Evolutionary conservation across 2,113 vertebrate species (phyloP).

Genomic region (Leiothrix lutea): DNA sequence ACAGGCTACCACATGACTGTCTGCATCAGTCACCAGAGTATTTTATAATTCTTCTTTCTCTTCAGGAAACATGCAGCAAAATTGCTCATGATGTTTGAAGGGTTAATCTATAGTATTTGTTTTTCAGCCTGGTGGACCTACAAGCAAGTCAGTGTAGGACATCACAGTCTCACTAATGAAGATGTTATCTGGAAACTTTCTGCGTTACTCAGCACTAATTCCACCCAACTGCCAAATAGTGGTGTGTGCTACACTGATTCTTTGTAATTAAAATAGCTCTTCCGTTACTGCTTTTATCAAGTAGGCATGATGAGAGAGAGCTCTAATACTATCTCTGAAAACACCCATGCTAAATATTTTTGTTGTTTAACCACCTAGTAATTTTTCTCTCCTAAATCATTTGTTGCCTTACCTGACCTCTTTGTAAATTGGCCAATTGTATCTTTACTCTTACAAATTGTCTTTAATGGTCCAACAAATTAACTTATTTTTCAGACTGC

Average conservation of each 20-base stretch:
- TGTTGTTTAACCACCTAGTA: neutral
- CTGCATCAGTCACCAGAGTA: neutral
- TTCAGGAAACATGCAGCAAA: neutral
- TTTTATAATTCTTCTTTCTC: neutral
- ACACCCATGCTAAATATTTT: slow-evolving; percentile 7
- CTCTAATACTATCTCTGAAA: slow-evolving; percentile 16
- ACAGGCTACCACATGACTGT: neutral
- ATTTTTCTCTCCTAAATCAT: neutral
- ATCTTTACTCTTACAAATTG: neutral
- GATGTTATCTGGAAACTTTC: slow-evolving; percentile 3
- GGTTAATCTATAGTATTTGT: neutral
- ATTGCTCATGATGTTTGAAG: neutral
- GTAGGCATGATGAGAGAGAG: neutral
- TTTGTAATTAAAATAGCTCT: slow-evolving; percentile 64
- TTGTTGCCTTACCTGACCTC: neutral
- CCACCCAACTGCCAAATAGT: neutral
- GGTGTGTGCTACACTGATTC: slow-evolving; percentile 17
- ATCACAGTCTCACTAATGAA: neutral
- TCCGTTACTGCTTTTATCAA: slow-evolving; percentile 39
- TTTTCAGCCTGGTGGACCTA: neutral
- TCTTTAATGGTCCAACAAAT: neutral
- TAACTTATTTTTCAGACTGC: neutral
- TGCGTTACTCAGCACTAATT: neutral
- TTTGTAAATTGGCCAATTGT: neutral
- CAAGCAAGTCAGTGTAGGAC: neutral